phyloP scores from a whole-genome alignment of 2,888 invertebrate genomes.

The Ctenicera cuprea region DNA sequence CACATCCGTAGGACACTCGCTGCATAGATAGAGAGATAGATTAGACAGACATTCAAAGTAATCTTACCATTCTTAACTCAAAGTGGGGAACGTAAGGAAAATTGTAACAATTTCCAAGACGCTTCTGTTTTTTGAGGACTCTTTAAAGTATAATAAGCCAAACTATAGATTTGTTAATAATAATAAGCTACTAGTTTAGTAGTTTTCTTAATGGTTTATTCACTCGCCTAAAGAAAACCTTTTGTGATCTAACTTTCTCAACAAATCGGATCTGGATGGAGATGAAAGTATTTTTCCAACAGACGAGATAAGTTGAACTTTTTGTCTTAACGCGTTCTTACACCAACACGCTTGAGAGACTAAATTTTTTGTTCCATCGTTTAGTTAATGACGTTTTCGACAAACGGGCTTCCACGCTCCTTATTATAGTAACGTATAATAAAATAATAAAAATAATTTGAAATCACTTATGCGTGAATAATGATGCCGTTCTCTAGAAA shows the following conservation, averaged over 20 bases:
- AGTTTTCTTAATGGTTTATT: no score
- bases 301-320: constrained; percentile 14
- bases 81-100: background rate
- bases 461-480: no score
- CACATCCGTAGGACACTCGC: no score
- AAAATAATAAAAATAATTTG: no score
- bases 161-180: no score
- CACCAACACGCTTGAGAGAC: constrained; percentile 23
- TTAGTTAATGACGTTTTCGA: constrained; percentile 22
- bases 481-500: background rate
- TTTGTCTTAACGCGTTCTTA: constrained; percentile 10
- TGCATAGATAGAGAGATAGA: no score
- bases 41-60: no score
- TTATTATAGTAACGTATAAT: background rate
- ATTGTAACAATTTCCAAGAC: background rate
- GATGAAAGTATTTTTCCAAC: constrained; percentile 19
- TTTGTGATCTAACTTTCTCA: background rate
- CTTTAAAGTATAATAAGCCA: no score
- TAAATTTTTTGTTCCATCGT: constrained; percentile 25
- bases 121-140: no score
- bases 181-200: no score
- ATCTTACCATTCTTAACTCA: no score
- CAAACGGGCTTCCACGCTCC: background rate
- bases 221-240: no score
- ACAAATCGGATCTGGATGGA: background rate